These are phyloP conservation scores for Maniola hyperantus DNA, from an alignment of 2,888 invertebrate genomes.

Conservation along the genomic window DNA sequence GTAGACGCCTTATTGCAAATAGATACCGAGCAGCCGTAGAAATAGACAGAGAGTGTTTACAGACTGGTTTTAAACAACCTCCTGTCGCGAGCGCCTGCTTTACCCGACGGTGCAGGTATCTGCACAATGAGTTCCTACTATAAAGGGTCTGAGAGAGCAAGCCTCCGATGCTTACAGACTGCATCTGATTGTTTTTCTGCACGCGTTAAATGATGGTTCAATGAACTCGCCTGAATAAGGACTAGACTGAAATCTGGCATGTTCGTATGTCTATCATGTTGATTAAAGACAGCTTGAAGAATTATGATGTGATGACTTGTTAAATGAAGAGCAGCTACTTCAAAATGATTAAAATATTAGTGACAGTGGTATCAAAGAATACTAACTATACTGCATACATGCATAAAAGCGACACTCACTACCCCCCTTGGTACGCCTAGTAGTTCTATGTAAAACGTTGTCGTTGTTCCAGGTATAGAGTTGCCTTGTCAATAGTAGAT, in stretches of 20 bases:
- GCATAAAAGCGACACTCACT: too few species aligned
- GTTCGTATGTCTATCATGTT: not conserved
- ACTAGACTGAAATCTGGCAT: slow-evolving; percentile 4
- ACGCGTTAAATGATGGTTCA: slow-evolving; percentile 22
- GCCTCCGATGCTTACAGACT: slow-evolving; percentile 32
- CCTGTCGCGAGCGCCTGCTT: slow-evolving; percentile 28
- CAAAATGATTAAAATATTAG: not conserved
- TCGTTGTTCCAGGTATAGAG: too few species aligned
- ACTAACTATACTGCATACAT: too few species aligned
- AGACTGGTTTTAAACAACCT: slow-evolving; percentile 36
- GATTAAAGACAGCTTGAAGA: not conserved
- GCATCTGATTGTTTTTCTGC: slow-evolving; percentile 28
- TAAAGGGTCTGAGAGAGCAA: slow-evolving; percentile 33
- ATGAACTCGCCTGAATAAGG: slow-evolving; percentile 14
- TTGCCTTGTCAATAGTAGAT: too few species aligned
- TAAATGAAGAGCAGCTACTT: not conserved
- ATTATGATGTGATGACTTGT: not conserved
- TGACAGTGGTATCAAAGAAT: too few species aligned
- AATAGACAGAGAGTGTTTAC: slow-evolving; percentile 29
- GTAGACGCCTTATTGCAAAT: not conserved
- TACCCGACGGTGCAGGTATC: slow-evolving; percentile 19
- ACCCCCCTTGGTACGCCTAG: too few species aligned
- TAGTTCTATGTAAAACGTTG: too few species aligned
- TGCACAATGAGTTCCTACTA: slow-evolving; percentile 26
- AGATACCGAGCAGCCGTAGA: slow-evolving; percentile 12